A percentile compares a stretch with the other conserved stretches of the same genome.
Evolutionary conservation across 1,140 invertebrate species (phyloP).

Genomic region (Saccostrea cuccullata): DNA sequence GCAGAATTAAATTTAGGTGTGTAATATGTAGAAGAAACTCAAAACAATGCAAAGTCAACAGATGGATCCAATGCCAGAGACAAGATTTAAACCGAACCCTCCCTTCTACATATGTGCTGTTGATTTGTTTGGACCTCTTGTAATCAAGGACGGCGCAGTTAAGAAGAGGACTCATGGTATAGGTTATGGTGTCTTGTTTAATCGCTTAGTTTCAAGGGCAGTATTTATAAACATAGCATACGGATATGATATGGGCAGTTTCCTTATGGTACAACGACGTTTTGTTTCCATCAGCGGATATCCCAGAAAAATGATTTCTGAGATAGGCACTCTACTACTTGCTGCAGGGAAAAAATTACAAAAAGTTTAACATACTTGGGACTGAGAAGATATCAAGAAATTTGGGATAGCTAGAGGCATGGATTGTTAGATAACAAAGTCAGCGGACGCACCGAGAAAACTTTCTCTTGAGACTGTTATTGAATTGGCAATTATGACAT

Average conservation of each 20-base stretch:
- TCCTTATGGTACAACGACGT: conserved; percentile 41
- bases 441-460: neutral
- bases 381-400: too few species aligned
- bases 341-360: conserved; percentile 37
- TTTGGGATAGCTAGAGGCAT: too few species aligned
- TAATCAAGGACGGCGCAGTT: conserved; percentile 38
- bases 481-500: neutral
- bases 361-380: neutral
- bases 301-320: conserved; percentile 37
- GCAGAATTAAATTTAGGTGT: conserved; percentile 16
- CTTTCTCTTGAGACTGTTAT: too few species aligned
- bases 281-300: conserved; percentile 41
- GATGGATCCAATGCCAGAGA: conserved; percentile 28
- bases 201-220: conserved; percentile 27
- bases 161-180: conserved; percentile 45
- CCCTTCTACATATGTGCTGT: conserved; percentile 5
- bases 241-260: conserved; percentile 35
- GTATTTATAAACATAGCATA: conserved; percentile 43
- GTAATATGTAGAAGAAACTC: conserved; percentile 24
- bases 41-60: conserved; percentile 10
- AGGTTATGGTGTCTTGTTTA: conserved; percentile 47
- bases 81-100: conserved; percentile 38
- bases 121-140: too few species aligned
- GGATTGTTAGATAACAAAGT: neutral
- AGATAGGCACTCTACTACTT: conserved; percentile 32